Evolutionary conservation across 2,797 vertebrate species (phyloP).

Genomic region (Furcifer pardalis): DNA sequence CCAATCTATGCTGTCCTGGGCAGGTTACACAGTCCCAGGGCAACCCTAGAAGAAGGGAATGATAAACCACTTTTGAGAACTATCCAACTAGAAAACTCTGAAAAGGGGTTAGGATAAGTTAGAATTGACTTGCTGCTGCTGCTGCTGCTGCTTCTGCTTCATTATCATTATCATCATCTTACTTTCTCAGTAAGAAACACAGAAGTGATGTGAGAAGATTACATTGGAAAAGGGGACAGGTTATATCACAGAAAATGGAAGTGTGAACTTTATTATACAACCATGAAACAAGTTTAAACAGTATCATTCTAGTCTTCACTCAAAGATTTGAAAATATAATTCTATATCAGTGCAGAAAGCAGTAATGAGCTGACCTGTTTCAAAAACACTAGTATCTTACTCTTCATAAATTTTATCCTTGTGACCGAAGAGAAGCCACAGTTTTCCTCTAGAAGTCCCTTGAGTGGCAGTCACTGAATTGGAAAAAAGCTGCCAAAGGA

Average conservation of each 20-base stretch:
- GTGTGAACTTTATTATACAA: background rate
- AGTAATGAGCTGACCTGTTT: conserved; percentile 7
- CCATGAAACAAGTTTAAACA: conserved; percentile 24
- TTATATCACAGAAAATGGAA: background rate
- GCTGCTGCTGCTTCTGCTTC: too few species aligned
- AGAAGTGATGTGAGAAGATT: background rate
- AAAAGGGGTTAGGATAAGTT: too few species aligned
- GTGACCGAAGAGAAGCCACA: background rate
- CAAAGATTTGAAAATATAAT: background rate
- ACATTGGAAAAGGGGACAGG: background rate
- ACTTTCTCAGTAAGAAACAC: background rate
- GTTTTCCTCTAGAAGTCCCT: background rate
- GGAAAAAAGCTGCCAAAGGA: background rate
- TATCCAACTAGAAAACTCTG: too few species aligned
- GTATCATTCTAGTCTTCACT: background rate
- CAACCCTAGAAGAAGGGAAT: too few species aligned
- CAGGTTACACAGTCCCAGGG: too few species aligned
- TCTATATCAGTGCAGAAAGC: background rate
- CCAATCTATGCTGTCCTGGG: too few species aligned
- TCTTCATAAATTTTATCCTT: background rate
- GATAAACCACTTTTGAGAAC: too few species aligned
- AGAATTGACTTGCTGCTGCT: too few species aligned
- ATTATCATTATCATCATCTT: too few species aligned
- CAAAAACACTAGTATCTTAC: background rate
- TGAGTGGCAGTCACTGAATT: background rate